Evolutionary conservation across 1,140 invertebrate genomes (phyloP).

Genomic region (Scylla paramamosain): DNA sequence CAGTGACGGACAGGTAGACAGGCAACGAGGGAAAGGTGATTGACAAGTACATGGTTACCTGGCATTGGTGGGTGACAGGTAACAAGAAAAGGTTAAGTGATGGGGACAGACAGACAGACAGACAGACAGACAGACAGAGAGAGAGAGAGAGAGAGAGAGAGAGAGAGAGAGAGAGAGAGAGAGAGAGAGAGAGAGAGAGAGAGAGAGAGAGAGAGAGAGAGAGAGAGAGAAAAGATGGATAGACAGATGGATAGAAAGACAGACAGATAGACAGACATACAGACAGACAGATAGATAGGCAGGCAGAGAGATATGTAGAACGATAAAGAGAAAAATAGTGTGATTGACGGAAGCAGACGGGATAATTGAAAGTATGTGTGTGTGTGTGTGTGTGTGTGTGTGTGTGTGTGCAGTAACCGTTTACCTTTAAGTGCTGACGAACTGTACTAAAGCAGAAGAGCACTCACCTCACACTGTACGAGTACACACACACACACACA

Average conservation of each 20-base stretch:
- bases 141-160: background rate
- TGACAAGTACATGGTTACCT: no score
- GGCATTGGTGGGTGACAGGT: no score
- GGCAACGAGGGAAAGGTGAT: no score
- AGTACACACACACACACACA: background rate
- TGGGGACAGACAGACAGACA: no score
- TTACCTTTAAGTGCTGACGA: background rate
- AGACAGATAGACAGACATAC: background rate
- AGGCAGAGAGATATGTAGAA: no score
- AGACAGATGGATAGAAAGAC: background rate
- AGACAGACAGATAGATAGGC: background rate
- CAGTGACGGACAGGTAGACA: no score
- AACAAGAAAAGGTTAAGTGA: no score
- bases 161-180: background rate
- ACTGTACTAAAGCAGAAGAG: background rate
- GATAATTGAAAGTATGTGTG: conserved; percentile 12
- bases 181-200: background rate
- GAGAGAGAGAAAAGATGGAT: background rate
- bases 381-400: conserved; percentile 20
- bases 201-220: background rate
- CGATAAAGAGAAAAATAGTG: no score
- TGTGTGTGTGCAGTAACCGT: background rate
- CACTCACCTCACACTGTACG: background rate
- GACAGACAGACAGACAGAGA: background rate
- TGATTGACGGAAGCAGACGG: background rate